Evolutionary conservation across 2,888 invertebrate species (phyloP).

Genomic region (Sminthurinus aureus): DNA sequence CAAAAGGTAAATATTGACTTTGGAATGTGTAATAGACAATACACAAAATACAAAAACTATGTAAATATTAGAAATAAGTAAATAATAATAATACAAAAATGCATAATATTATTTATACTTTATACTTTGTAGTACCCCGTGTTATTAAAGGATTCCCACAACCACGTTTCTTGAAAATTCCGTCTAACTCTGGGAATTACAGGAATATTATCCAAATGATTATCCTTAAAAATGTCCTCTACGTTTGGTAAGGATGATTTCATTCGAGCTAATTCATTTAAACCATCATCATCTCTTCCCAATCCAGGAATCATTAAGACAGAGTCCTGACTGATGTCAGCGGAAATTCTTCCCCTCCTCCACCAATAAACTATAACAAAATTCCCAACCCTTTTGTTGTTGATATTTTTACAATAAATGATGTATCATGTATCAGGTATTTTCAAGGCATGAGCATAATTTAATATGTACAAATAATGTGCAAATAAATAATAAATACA

Average conservation of each 20-base stretch:
- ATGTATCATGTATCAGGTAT: background rate
- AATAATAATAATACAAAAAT: background rate
- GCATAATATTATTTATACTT: background rate
- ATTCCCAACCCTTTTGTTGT: too few relatives aligned
- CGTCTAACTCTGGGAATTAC: slow-evolving; percentile 44
- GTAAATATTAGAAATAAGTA: too few relatives aligned
- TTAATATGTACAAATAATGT: background rate
- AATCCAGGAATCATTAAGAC: background rate
- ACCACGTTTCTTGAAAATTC: slow-evolving; percentile 63
- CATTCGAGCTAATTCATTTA: too few relatives aligned
- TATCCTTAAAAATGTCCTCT: too few relatives aligned
- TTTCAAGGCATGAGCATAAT: background rate
- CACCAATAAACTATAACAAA: background rate
- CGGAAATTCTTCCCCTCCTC: background rate
- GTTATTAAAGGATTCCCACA: slow-evolving; percentile 59
- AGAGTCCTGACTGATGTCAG: background rate
- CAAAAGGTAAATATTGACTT: background rate
- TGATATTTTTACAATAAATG: background rate
- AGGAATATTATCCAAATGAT: background rate
- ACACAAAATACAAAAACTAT: slow-evolving; percentile 11
- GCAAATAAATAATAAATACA: background rate
- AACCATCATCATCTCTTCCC: too few relatives aligned
- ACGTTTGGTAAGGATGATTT: too few relatives aligned
- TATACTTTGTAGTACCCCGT: slow-evolving; percentile 17
- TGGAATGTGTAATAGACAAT: background rate